phyloP scores from a whole-genome alignment of 2,888 invertebrate species.

The Leptogaster cylindrica region DNA sequence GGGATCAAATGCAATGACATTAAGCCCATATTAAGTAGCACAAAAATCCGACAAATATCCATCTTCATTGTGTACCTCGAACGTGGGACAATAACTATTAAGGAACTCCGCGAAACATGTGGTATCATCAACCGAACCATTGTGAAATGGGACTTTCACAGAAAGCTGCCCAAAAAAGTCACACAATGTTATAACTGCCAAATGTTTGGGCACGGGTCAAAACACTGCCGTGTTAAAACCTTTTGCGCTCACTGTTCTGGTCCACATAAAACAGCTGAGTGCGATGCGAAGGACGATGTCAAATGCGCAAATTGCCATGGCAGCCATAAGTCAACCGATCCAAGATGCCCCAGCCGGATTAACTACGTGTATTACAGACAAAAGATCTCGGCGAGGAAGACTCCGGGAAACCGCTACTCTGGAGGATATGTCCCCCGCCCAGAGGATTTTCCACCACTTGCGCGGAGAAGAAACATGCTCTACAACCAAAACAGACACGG shows the following conservation, averaged over 20 bases:
- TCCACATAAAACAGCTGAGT: neutral
- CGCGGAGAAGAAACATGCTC: no score
- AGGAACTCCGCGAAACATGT: neutral
- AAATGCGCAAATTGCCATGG: conserved; percentile 23
- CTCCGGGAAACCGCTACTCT: no score
- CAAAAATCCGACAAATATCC: no score
- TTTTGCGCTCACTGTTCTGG: neutral
- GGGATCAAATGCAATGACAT: no score
- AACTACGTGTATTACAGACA: neutral
- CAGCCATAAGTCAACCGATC: conserved; percentile 1
- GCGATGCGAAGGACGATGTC: neutral
- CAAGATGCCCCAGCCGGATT: neutral
- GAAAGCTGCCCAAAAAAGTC: neutral
- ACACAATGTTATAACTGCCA: conserved; percentile 20
- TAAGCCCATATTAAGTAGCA: no score
- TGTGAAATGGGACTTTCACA: neutral
- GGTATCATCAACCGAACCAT: neutral
- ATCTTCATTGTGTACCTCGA: no score
- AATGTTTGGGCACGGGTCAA: conserved; percentile 15
- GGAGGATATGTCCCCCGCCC: no score
- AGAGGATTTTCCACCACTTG: no score
- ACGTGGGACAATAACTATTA: no score
- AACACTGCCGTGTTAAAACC: conserved; percentile 12
- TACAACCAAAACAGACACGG: no score
- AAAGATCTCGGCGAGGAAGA: no score